Conservation (phyloP, 2,113 vertebrate genomes). For the Dendrocopos noguchii region DNA sequence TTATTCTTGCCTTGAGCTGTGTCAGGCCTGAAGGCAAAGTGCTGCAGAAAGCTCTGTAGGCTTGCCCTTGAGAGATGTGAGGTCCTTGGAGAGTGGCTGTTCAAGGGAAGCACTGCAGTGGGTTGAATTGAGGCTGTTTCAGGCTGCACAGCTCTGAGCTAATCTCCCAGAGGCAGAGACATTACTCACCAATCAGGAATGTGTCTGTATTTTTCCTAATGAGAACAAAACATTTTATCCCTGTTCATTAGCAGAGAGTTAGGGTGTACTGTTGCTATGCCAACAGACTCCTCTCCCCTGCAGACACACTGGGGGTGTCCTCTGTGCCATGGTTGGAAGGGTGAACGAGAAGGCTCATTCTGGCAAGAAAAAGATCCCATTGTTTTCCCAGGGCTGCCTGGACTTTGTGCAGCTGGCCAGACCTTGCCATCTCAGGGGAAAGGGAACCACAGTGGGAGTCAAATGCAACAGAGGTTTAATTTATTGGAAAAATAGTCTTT, state of each 20-base stretch:
- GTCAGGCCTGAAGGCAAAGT: constrained; percentile 25
- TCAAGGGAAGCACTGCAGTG: constrained; percentile 43
- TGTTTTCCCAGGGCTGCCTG: constrained; percentile 58
- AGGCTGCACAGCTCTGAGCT: constrained; percentile 66
- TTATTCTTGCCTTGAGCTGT: constrained; percentile 54
- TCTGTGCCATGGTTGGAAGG: constrained; percentile 50
- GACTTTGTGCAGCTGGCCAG: constrained; percentile 53
- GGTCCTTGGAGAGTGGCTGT: constrained; percentile 38
- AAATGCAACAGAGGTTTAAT: constrained; percentile 56
- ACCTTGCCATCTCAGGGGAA: constrained; percentile 35
- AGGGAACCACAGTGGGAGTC: constrained; percentile 38
- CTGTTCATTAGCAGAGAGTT: constrained; percentile 70
- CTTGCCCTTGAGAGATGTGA: neutral
- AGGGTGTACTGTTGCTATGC: constrained; percentile 69
- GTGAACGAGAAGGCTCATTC: constrained; percentile 46
- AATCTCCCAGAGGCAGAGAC: constrained; percentile 71
- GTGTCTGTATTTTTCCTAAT: constrained; percentile 76
- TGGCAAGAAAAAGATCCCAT: constrained; percentile 58
- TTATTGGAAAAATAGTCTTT: constrained; percentile 52
- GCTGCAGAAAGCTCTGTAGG: neutral
- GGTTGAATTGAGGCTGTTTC: constrained; percentile 60
- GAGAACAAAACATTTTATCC: constrained; percentile 77
- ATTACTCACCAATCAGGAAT: constrained; percentile 78
- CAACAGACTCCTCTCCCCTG: constrained; percentile 67
- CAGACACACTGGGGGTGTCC: constrained; percentile 56